Evolutionary conservation across 2,888 invertebrate species (phyloP), one percentile per base, ranked within the genome.

Genomic region (Phania funesta): DNA sequence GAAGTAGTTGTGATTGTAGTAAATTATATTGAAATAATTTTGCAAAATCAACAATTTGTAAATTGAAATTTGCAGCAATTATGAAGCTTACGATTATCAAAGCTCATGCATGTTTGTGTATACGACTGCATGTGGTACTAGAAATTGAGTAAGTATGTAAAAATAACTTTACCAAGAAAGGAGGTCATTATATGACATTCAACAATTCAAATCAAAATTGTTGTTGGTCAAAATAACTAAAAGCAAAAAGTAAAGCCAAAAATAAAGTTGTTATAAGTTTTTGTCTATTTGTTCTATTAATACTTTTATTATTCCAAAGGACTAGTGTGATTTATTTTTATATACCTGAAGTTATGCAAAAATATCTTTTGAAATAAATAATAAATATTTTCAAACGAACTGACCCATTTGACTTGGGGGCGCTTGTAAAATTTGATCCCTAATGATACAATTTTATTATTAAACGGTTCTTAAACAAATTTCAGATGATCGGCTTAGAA

Each of bases 1-100:
- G 38, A 50, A 50, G 18, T n/a, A n/a, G 11, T 22, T 62, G 44
- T n/a, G n/a, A n/a, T 44, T 38, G 32, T 70, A 48, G 46, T 56
- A 71, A 64, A 78, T 71, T 78, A 62, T 73, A 77, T 81, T 60
- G 13, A 81, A 62, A 81, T 68, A 73, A 67, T 73, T 75, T 48
- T 77, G 81, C 77, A 54, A 76, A 77, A 73, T 71, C 65, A 76
- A 73, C 71, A 73, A 71, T 73, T 67, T 67, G 48, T 62, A 77
- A 77, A 81, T 81, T 67, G 58, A 76, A 80, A 71, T 67, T 64
- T 71, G 65, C 26, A 58, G 44, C 56, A 70, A 80, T 60, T 52
- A 71, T 58, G 67, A 60, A 65, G 58, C 67, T 76, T 58, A 35
- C 9, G 75, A 41, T 64, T 75, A 41, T 58, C 29, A 50, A 62